These are phyloP conservation scores for Aviceda subcristata DNA, from an alignment of 2,113 vertebrate genomes.

Conservation along the genomic window DNA sequence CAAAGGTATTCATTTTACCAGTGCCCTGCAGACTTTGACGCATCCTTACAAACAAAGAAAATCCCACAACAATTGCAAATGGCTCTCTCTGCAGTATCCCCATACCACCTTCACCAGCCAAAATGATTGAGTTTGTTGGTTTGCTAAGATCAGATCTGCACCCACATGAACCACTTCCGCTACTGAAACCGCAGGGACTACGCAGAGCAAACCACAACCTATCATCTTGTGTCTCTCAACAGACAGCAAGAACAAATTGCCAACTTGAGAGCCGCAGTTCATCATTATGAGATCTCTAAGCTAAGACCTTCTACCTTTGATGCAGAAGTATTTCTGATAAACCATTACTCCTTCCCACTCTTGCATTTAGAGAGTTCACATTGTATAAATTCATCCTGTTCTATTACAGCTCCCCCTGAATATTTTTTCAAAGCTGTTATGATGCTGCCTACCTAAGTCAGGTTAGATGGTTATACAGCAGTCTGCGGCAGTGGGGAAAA, in stretches of 20 bases:
- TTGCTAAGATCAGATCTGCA: slow-evolving; percentile 61
- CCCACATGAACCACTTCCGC: slow-evolving; percentile 75
- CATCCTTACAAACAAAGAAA: background rate
- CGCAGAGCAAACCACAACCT: slow-evolving; percentile 63
- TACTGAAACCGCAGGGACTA: slow-evolving; percentile 57
- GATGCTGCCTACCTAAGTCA: background rate
- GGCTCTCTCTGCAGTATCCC: background rate
- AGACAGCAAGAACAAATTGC: background rate
- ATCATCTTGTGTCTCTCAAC: background rate
- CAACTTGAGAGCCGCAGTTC: background rate
- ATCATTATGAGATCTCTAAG: background rate
- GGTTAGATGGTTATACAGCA: background rate
- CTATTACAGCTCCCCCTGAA: background rate
- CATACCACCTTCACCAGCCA: slow-evolving; percentile 9
- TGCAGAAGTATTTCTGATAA: background rate
- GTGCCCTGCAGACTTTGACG: background rate
- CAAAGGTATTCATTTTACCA: background rate
- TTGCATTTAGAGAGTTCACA: background rate
- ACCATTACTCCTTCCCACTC: background rate
- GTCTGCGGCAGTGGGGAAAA: background rate
- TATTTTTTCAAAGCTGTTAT: background rate
- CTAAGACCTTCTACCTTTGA: background rate
- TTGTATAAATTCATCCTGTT: background rate
- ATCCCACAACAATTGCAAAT: background rate
- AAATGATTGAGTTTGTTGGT: background rate